Conservation (phyloP, 2,113 vertebrate species). For the Datnioides undecimradiatus region DNA sequence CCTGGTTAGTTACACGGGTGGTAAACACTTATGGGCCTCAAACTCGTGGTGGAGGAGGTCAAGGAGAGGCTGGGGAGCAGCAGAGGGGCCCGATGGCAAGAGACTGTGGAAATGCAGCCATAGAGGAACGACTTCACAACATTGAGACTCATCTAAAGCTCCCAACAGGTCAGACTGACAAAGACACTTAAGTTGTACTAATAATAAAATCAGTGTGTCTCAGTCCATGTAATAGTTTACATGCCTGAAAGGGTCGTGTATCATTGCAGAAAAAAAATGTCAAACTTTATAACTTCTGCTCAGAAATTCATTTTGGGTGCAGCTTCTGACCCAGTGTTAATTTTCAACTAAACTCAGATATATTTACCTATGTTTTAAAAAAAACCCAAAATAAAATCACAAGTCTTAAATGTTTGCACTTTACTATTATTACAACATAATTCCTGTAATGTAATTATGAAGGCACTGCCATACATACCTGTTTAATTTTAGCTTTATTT, state of each 20-base stretch:
- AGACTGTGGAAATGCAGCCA: conserved; percentile 91
- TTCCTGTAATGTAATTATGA: not conserved
- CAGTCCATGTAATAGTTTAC: not conserved
- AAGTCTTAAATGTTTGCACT: too few species aligned
- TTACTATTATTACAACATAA: too few species aligned
- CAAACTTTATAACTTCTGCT: not conserved
- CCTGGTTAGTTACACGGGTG: conserved; percentile 90
- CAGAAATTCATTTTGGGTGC: too few species aligned
- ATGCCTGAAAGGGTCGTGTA: not conserved
- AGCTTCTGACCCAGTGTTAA: too few species aligned
- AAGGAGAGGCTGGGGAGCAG: conserved; percentile 83
- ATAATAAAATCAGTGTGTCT: not conserved
- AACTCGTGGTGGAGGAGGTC: conserved; percentile 85
- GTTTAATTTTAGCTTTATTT: not conserved
- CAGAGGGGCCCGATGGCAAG: conserved; percentile 75
- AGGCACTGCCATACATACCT: not conserved
- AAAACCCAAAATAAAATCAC: too few species aligned
- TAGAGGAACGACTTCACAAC: conserved; percentile 95
- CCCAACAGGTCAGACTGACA: conserved; percentile 85
- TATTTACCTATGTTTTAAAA: too few species aligned
- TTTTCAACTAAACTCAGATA: too few species aligned
- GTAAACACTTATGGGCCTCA: conserved; percentile 97
- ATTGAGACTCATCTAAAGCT: conserved; percentile 95
- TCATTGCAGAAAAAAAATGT: too few species aligned
- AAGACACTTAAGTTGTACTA: not conserved